A percentile compares a stretch with the other conserved stretches of the same genome.
These are phyloP conservation scores for Heliconius cydno DNA, from an alignment of 2,888 invertebrate genomes.

Conservation along the genomic window DNA sequence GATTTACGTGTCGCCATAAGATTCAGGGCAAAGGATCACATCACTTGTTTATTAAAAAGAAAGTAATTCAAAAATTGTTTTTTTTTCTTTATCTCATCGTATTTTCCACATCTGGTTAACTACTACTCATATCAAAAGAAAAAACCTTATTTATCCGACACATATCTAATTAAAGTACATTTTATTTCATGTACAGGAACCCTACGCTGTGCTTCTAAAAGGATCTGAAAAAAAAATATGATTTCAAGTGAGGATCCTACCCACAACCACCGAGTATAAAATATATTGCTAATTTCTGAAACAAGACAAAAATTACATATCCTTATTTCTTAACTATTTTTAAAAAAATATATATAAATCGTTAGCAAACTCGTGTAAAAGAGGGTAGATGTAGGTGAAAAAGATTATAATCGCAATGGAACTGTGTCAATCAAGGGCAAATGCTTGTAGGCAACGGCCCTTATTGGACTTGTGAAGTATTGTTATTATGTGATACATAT, in stretches of 20 bases:
- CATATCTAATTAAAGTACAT: neutral
- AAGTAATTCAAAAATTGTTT: constrained; percentile 9
- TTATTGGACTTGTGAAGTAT: too few species aligned
- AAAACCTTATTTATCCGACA: neutral
- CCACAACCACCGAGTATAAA: neutral
- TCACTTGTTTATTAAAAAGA: constrained; percentile 24
- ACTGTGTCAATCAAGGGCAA: too few species aligned
- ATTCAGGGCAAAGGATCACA: constrained; percentile 9
- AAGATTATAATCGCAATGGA: too few species aligned
- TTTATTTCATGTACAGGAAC: neutral
- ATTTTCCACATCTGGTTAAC: neutral
- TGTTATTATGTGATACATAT: too few species aligned
- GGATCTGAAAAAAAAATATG: neutral
- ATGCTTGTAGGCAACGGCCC: too few species aligned
- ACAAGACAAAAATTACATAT: too few species aligned
- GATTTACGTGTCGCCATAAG: constrained; percentile 12
- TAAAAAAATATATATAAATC: too few species aligned
- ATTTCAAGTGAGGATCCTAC: neutral
- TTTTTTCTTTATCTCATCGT: neutral
- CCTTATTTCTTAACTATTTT: too few species aligned
- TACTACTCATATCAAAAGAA: neutral
- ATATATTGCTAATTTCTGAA: neutral
- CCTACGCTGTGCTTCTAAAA: neutral
- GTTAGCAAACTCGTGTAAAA: too few species aligned
- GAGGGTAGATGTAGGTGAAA: too few species aligned